A percentile compares a stretch with the other conserved stretches of the same genome.
These are phyloP conservation scores for Siniperca scherzeri DNA, from an alignment of 2,797 vertebrate genomes.

Conservation along the genomic window DNA sequence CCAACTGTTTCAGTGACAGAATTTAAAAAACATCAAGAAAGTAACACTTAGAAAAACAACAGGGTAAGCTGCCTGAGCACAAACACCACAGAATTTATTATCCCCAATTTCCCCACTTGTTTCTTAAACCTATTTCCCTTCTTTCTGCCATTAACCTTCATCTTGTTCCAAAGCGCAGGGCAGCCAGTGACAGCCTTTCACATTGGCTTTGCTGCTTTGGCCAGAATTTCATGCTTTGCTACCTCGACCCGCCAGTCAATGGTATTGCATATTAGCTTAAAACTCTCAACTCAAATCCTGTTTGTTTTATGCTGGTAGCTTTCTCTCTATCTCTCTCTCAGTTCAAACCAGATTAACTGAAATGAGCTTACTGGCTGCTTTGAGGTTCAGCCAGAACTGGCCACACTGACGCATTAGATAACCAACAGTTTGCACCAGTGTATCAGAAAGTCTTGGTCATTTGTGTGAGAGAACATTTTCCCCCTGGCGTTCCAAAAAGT, in stretches of 20 bases:
- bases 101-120: neutral
- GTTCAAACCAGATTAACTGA: conserved; percentile 65
- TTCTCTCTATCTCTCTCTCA: conserved; percentile 27
- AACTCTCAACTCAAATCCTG: conserved; percentile 65
- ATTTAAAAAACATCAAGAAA: conserved; percentile 17
- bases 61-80: conserved; percentile 13
- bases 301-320: conserved; percentile 68
- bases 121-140: conserved; percentile 27
- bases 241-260: conserved; percentile 31
- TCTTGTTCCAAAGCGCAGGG: conserved; percentile 38
- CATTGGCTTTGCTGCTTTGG: conserved; percentile 36
- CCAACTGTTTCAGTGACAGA: neutral
- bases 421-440: conserved; percentile 44
- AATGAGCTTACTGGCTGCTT: conserved; percentile 68
- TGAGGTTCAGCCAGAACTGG: conserved; percentile 64
- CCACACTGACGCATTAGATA: conserved; percentile 46
- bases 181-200: conserved; percentile 34
- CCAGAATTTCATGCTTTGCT: conserved; percentile 26
- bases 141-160: conserved; percentile 32
- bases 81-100: conserved; percentile 29
- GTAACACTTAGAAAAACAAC: neutral
- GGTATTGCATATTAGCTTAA: conserved; percentile 51
- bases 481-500: neutral
- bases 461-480: conserved; percentile 10
- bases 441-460: conserved; percentile 36